phyloP scores from a whole-genome alignment of 2,888 invertebrate species.

The Anagyrus pseudococci region DNA sequence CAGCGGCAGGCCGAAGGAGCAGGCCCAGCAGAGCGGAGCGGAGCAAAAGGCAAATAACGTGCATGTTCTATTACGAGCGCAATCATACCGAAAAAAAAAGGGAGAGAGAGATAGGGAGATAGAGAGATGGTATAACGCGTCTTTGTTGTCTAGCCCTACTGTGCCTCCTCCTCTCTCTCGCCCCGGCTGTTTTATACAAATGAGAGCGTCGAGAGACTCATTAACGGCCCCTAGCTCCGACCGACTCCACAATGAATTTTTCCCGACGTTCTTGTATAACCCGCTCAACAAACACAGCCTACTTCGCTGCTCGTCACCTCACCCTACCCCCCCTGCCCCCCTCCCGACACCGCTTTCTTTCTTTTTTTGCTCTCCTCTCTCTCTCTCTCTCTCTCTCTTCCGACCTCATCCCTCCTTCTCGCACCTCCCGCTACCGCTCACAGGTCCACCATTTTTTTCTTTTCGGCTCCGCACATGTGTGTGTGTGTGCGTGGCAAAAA shows the following conservation, averaged over 20 bases:
- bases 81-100: not conserved
- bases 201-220: not conserved
- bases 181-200: not conserved
- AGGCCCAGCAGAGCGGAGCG: not conserved
- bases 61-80: not conserved
- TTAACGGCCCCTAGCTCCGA: not conserved
- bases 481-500: not conserved
- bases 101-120: not conserved
- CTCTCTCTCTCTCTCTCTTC: too few species aligned
- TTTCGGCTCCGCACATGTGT: not conserved
- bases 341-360: too few species aligned
- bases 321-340: too few species aligned
- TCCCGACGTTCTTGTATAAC: slow-evolving; percentile 15
- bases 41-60: not conserved
- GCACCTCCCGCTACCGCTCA: not conserved
- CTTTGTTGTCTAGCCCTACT: too few species aligned
- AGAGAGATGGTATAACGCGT: too few species aligned
- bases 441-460: too few species aligned
- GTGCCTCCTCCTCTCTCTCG: too few species aligned
- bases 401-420: too few species aligned
- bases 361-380: too few species aligned
- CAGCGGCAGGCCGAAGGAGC: not conserved
- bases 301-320: too few species aligned
- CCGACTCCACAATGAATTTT: too few species aligned
- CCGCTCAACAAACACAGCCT: slow-evolving; percentile 21